phyloP scores from a whole-genome alignment of 1,140 invertebrate genomes.

The Tyrophagus putrescentiae region DNA sequence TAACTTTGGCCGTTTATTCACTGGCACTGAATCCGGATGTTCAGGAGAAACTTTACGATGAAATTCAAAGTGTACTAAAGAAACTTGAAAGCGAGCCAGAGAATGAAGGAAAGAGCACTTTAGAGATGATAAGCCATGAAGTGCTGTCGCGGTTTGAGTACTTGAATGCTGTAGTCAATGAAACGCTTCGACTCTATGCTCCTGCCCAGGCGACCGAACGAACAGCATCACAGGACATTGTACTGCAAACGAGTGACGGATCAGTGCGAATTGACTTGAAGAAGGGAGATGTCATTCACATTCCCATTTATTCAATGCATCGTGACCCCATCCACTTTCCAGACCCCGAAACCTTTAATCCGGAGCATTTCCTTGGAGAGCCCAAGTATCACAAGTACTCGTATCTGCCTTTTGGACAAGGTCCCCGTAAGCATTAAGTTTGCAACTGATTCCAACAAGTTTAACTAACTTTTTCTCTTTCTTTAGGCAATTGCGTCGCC shows the following conservation, averaged over 20 bases:
- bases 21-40: conserved; percentile 20
- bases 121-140: too few relatives aligned
- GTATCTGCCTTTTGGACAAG: conserved; percentile 33
- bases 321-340: conserved; percentile 24
- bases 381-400: conserved; percentile 28
- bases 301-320: conserved; percentile 28
- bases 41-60: conserved; percentile 10
- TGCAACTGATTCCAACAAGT: too few relatives aligned
- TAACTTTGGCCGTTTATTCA: conserved; percentile 26
- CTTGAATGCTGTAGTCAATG: conserved; percentile 30
- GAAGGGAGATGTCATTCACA: conserved; percentile 19
- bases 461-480: too few relatives aligned
- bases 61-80: background rate
- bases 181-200: conserved; percentile 30
- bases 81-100: too few relatives aligned
- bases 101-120: too few relatives aligned
- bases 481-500: too few relatives aligned
- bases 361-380: conserved; percentile 20
- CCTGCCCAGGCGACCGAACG: conserved; percentile 23
- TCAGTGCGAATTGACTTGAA: background rate
- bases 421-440: too few relatives aligned
- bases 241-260: background rate
- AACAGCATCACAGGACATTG: conserved; percentile 7
- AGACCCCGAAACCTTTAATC: conserved; percentile 28
- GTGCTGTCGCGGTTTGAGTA: too few relatives aligned